Percentiles rank a stretch among this genome's conserved stretches.
phyloP scores from a whole-genome alignment of 92 coral and sea anemone genomes.

The Epizoanthus rinbou region DNA sequence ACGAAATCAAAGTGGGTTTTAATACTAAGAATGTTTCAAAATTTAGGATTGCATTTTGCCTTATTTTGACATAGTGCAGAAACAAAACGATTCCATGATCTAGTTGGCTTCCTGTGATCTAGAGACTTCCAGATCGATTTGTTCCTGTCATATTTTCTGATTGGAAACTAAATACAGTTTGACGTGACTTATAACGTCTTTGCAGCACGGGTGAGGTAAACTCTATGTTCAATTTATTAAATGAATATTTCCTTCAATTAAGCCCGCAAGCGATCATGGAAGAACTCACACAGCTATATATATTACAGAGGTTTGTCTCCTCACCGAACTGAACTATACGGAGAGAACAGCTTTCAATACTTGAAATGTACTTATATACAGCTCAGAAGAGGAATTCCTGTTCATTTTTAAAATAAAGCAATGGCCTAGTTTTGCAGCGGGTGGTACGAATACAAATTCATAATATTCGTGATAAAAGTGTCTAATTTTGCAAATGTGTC shows the following conservation, averaged over 20 bases:
- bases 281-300: not conserved
- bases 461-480: no score
- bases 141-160: not conserved
- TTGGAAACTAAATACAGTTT: not conserved
- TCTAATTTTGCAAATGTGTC: no score
- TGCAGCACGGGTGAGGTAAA: not conserved
- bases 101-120: not conserved
- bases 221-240: not conserved
- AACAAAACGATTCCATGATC: not conserved
- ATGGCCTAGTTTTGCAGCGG: no score
- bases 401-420: no score
- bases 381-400: no score
- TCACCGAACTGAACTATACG: no score
- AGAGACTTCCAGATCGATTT: not conserved
- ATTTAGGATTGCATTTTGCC: conserved; percentile 6
- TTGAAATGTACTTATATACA: no score
- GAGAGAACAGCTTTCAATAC: no score
- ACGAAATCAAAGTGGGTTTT: conserved; percentile 5
- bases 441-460: no score
- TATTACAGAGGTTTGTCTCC: no score
- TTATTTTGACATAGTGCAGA: conserved; percentile 2
- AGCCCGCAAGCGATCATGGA: conserved; percentile 25
- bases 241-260: conserved; percentile 19
- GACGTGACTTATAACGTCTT: not conserved
- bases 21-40: not conserved